These are phyloP conservation scores for Hydractinia echinata DNA, from an alignment of 30 jellyfish, hydroid and myxozoan species.

Conservation along the genomic window DNA sequence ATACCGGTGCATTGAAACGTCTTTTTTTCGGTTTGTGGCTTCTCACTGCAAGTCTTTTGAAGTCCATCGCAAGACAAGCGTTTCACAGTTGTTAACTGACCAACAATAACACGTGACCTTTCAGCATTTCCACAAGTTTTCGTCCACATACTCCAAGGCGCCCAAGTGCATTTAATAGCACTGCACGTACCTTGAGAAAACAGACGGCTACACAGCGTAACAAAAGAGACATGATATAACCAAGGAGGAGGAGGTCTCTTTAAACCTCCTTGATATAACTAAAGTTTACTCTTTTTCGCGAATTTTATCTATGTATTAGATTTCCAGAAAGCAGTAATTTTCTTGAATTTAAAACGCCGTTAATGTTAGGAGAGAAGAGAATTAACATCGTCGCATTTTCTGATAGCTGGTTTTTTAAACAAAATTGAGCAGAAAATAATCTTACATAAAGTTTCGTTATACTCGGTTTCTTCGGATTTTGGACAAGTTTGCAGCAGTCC, in stretches of 20 bases:
- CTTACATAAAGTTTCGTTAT: slow-evolving; percentile 49
- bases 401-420: too few species aligned
- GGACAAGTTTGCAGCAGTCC: slow-evolving; percentile 44
- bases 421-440: too few species aligned
- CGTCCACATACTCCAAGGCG: slow-evolving; percentile 56
- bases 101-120: slow-evolving; percentile 35
- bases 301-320: too few species aligned
- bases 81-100: slow-evolving; percentile 36
- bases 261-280: too few species aligned
- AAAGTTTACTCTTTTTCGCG: too few species aligned
- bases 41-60: slow-evolving; percentile 33
- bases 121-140: slow-evolving; percentile 49
- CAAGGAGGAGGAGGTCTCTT: too few species aligned
- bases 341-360: too few species aligned
- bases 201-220: too few species aligned
- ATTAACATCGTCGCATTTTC: too few species aligned
- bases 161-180: slow-evolving; percentile 45
- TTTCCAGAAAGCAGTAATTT: too few species aligned
- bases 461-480: slow-evolving; percentile 40
- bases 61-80: slow-evolving; percentile 48
- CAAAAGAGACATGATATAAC: too few species aligned
- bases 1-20: slow-evolving; percentile 10
- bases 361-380: too few species aligned
- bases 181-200: slow-evolving; percentile 30
- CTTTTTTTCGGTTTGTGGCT: slow-evolving; percentile 36